These are phyloP conservation scores for Tanytarsus gracilentus DNA, from an alignment of 2,888 invertebrate species.

Conservation along the genomic window DNA sequence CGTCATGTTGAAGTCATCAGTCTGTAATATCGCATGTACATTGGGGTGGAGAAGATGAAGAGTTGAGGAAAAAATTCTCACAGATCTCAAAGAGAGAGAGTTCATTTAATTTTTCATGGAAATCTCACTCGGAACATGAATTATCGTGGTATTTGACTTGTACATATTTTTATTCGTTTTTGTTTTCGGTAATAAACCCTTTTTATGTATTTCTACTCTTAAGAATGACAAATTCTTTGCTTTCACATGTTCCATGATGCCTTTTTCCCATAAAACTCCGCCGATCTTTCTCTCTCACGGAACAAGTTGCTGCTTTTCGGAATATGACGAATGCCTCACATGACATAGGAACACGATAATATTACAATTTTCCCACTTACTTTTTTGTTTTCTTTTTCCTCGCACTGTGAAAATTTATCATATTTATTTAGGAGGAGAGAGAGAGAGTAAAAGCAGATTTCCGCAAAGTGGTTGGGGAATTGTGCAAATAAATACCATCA, in stretches of 20 bases:
- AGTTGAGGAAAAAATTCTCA: slow-evolving; percentile 14
- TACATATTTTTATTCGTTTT: too few relatives aligned
- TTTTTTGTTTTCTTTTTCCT: too few relatives aligned
- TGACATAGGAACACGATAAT: slow-evolving; percentile 1
- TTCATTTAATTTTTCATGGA: slow-evolving; percentile 25
- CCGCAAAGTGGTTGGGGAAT: too few relatives aligned
- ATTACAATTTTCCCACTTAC: too few relatives aligned
- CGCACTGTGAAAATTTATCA: too few relatives aligned
- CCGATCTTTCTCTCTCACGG: not conserved
- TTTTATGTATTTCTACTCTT: too few relatives aligned
- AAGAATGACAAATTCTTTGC: slow-evolving; percentile 24
- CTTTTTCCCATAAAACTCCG: slow-evolving; percentile 24
- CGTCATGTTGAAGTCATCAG: not conserved
- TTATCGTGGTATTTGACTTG: slow-evolving; percentile 23
- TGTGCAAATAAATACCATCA: too few relatives aligned
- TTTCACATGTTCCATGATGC: slow-evolving; percentile 17
- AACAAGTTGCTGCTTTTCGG: too few relatives aligned
- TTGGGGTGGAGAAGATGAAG: slow-evolving; percentile 16
- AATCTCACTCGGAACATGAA: slow-evolving; percentile 13
- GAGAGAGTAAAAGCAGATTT: too few relatives aligned
- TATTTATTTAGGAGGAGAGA: too few relatives aligned
- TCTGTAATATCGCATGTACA: not conserved
- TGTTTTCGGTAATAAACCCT: slow-evolving; percentile 22
- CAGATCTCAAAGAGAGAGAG: too few relatives aligned
- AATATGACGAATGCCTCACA: too few relatives aligned